Evolutionary conservation across 2,113 vertebrate species (phyloP).

Genomic region (Sialia sialis): DNA sequence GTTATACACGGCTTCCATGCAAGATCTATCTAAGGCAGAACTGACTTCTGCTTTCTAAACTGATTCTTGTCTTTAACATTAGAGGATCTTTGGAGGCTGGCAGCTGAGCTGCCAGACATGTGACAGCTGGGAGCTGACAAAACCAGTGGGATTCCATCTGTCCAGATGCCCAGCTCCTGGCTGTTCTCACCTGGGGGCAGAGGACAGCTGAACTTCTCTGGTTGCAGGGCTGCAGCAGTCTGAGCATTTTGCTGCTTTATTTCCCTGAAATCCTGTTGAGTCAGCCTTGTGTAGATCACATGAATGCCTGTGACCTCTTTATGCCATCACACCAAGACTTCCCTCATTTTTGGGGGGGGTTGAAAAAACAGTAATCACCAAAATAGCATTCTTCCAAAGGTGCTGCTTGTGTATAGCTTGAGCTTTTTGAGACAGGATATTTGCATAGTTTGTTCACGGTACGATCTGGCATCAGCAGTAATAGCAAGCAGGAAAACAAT

Average conservation of each 20-base stretch:
- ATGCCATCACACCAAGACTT: not conserved
- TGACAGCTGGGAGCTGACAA: not conserved
- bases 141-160: not conserved
- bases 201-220: not conserved
- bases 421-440: not conserved
- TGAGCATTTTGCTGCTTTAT: not conserved
- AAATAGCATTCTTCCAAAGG: not conserved
- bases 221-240: not conserved
- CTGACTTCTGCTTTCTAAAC: not conserved
- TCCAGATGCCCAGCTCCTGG: not conserved
- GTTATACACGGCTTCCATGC: not conserved
- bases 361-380: not conserved
- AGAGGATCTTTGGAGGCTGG: not conserved
- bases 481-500: not conserved
- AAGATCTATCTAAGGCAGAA: not conserved
- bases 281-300: not conserved
- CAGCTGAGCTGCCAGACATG: not conserved
- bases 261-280: not conserved
- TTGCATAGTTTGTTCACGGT: accelerated
- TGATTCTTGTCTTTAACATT: not conserved
- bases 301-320: not conserved
- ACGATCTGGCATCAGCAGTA: not conserved
- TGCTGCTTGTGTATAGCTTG: not conserved
- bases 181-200: not conserved
- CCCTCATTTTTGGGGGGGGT: not conserved